Evolutionary conservation across 2,888 invertebrate species (phyloP).

Genomic region (Rotaria macrura): DNA sequence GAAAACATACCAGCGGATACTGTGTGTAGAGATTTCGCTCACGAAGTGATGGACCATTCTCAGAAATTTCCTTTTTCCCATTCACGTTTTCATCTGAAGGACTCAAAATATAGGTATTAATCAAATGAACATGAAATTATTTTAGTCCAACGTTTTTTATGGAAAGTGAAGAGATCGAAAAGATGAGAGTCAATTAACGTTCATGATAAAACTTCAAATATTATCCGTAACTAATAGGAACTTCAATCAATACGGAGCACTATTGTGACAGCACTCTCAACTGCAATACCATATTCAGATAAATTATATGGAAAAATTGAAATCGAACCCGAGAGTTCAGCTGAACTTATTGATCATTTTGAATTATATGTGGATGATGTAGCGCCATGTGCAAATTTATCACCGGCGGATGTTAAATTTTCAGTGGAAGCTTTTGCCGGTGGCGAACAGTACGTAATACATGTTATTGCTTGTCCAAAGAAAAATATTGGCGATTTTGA

Average conservation of each 20-base stretch:
- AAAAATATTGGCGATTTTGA: not conserved
- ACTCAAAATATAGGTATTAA: too few relatives aligned
- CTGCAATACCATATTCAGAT: not conserved
- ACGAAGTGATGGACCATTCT: too few relatives aligned
- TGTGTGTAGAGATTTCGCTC: too few relatives aligned
- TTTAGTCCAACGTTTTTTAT: not conserved
- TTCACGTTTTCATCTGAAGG: too few relatives aligned
- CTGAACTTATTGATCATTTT: not conserved
- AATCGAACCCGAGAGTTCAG: not conserved
- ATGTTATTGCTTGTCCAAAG: not conserved
- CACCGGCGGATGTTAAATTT: not conserved
- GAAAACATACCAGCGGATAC: too few relatives aligned
- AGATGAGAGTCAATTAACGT: not conserved
- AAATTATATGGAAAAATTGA: constrained; percentile 10
- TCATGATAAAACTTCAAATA: not conserved
- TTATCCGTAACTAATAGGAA: not conserved
- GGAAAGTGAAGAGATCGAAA: not conserved
- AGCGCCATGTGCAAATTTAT: not conserved
- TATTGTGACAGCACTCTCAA: not conserved
- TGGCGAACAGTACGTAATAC: not conserved
- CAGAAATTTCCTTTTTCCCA: too few relatives aligned
- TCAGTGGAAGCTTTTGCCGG: not conserved
- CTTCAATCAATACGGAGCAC: not conserved
- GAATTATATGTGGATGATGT: constrained; percentile 10
- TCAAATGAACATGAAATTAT: too few relatives aligned